Evolutionary conservation across 2,113 vertebrate species (phyloP).

Genomic region (Calonectris borealis): DNA sequence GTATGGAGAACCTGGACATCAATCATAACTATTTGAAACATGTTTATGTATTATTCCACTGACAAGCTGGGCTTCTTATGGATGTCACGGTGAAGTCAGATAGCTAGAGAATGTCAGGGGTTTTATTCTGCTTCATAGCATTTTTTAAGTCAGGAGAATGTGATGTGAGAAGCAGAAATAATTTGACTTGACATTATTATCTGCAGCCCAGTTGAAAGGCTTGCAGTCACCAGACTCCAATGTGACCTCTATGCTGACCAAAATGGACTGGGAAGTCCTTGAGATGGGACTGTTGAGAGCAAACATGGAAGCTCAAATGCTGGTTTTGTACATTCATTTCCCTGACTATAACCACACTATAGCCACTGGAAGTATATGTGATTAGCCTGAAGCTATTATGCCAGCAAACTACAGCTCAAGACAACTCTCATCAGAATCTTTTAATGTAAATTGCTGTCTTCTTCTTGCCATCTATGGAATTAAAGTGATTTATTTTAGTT

Average conservation of each 20-base stretch:
- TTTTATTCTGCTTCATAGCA: not conserved
- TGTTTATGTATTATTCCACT: not conserved
- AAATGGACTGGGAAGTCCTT: not conserved
- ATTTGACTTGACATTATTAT: not conserved
- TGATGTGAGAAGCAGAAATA: not conserved
- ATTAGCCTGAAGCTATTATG: not conserved
- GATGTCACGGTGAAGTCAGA: rapidly evolving
- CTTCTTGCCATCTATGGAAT: not conserved
- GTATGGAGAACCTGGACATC: not conserved
- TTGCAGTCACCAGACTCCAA: not conserved
- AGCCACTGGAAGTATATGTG: not conserved
- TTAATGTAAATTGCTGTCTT: not conserved
- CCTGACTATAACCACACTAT: not conserved
- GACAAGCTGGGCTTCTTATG: not conserved
- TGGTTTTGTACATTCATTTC: not conserved
- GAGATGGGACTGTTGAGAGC: not conserved
- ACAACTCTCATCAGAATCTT: not conserved
- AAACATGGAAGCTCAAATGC: not conserved
- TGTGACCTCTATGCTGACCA: not conserved
- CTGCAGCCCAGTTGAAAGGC: not conserved
- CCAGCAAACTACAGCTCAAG: not conserved
- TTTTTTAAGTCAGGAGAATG: not conserved
- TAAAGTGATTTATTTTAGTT: not conserved
- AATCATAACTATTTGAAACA: not conserved
- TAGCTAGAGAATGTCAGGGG: not conserved